Base-by-base conservation (phyloP, 2,797 vertebrate species). In the Rhinophrynus dorsalis region DNA sequence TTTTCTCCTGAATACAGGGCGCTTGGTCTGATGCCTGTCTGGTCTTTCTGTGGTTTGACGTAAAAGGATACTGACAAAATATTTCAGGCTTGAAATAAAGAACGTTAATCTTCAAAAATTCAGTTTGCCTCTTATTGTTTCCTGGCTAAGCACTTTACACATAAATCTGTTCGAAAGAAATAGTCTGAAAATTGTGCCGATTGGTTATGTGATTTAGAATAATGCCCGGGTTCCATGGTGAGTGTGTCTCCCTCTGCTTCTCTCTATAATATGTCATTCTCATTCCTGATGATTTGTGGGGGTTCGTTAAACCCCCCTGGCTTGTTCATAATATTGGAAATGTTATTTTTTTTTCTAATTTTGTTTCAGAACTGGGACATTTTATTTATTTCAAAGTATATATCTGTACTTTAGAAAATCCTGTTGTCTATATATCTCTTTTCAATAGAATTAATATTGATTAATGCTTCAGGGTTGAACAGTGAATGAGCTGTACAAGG, bases 401-500 rank as follows among this genome's bases (percentile, higher is more conserved):
- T 40, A 60, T 59, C 55, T 11, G 30, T 10, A 8, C 23, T 30
- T 13, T n/a, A 38, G 5, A n/a, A n/a, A n/a, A n/a, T n/a, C 61
- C 57, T 61, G 11, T 8, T 44, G 44, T 51, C 20, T 7, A 21
- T 33, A 32, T 37, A 35, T 37, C 52, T 33, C 23, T 24, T 23
- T 32, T 21, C 27, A 59, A 18, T 61, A 12, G 33, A 42, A 38
- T 44, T 35, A 26, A 24, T 35, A 30, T 45, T 55, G 50, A 44
- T 42, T n/a, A n/a, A n/a, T n/a, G 38, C 38, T 47, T 42, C 26
- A 24, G 37, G 33, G 7, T 26, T 5, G n/a, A 10, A n/a, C 21
- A 12, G 29, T n/a, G 64, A 68, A 59, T 55, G 24, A 37, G 15
- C 8, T 30, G 66, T 68, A 33, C 66, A 18, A 20, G 13, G 23